Percentiles rank a stretch among this genome's conserved stretches.
phyloP scores from a whole-genome alignment of 2,797 vertebrate genomes.

The Arremon aurantiirostris region DNA sequence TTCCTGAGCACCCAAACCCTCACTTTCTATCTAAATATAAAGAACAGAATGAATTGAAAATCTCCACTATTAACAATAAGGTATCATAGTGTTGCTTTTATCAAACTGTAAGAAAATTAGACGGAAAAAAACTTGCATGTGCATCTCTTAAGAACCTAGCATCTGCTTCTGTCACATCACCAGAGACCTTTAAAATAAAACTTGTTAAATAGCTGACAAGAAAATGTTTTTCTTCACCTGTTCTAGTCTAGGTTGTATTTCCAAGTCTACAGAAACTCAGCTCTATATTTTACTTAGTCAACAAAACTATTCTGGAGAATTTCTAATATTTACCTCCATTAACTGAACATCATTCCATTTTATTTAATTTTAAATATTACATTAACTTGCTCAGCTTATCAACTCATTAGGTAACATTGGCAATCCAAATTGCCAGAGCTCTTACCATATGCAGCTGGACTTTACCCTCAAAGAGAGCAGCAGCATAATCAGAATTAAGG shows the following conservation, averaged over 20 bases:
- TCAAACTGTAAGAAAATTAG: neutral
- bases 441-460: conserved; percentile 95
- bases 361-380: neutral
- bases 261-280: neutral
- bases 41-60: neutral
- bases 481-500: conserved; percentile 92
- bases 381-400: neutral
- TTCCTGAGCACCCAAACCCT: conserved; percentile 81
- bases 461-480: conserved; percentile 94
- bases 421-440: neutral
- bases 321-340: neutral
- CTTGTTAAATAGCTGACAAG: neutral
- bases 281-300: neutral
- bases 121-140: neutral
- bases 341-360: neutral
- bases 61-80: neutral
- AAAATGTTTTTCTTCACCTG: neutral
- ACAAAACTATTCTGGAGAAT: neutral
- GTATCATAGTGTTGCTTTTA: neutral
- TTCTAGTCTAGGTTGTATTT: neutral
- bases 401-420: neutral
- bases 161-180: neutral
- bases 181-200: neutral
- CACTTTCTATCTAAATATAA: conserved; percentile 87
- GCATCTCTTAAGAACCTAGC: neutral